Percentiles rank a stretch among this genome's conserved stretches.
These are phyloP conservation scores for Unio delphinus DNA, from an alignment of 2,888 invertebrate genomes.

Conservation along the genomic window DNA sequence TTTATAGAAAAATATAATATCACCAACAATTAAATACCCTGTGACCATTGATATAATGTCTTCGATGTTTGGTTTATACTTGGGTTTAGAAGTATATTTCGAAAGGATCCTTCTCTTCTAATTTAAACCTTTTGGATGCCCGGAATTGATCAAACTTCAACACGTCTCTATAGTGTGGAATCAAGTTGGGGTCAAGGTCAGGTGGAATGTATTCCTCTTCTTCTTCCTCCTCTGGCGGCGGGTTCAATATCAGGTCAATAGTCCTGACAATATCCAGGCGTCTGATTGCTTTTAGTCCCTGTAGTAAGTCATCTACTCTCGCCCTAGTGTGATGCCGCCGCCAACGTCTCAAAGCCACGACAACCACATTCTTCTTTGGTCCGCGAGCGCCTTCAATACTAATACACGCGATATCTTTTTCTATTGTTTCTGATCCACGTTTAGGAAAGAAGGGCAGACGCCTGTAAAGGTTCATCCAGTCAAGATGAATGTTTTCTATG, in stretches of 20 bases:
- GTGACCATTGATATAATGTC: too few relatives aligned
- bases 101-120: constrained; percentile 2
- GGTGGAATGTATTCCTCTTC: constrained; percentile 48
- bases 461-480: constrained; percentile 62
- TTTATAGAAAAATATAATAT: too few relatives aligned
- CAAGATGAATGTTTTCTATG: constrained; percentile 47
- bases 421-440: constrained; percentile 58
- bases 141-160: constrained; percentile 59
- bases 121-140: constrained; percentile 40
- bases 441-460: constrained; percentile 60
- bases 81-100: too few relatives aligned
- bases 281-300: constrained; percentile 46
- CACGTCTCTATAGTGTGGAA: constrained; percentile 58
- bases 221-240: constrained; percentile 40
- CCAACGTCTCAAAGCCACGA: constrained; percentile 57
- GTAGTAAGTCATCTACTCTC: constrained; percentile 56
- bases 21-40: too few relatives aligned
- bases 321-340: constrained; percentile 61
- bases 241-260: constrained; percentile 49
- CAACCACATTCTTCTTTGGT: constrained; percentile 35
- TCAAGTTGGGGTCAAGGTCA: constrained; percentile 51
- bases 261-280: constrained; percentile 43
- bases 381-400: constrained; percentile 42
- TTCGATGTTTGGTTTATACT: too few relatives aligned
- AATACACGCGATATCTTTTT: constrained; percentile 57